Conservation (phyloP, 2,113 vertebrate species). For the Zosterops japonicus region DNA sequence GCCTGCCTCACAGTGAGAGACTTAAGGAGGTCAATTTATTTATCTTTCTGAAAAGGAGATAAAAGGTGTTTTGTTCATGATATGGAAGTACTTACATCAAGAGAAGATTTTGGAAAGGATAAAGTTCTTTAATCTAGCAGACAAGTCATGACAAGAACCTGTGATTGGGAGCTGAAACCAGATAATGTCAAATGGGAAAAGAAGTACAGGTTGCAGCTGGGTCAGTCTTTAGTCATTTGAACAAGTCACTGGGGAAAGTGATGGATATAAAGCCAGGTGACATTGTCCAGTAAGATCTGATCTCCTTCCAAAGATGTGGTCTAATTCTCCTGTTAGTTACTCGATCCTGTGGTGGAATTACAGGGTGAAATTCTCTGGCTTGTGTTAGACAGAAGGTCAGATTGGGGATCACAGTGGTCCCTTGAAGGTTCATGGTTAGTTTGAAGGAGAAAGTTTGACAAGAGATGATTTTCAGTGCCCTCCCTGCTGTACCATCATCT, state of each 20-base stretch:
- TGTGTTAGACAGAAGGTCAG: neutral
- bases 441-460: neutral
- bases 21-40: constrained; percentile 53
- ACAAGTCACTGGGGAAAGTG: neutral
- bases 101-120: constrained; percentile 48
- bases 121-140: constrained; percentile 36
- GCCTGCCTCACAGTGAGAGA: constrained; percentile 7
- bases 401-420: neutral
- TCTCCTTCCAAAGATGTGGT: neutral
- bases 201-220: neutral
- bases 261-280: neutral
- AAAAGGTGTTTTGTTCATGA: constrained; percentile 49
- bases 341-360: neutral
- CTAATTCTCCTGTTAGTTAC: constrained; percentile 4
- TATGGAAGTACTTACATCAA: constrained; percentile 42
- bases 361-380: neutral
- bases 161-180: constrained; percentile 22
- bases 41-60: constrained; percentile 51
- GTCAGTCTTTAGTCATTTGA: neutral
- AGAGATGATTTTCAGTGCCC: neutral
- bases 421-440: neutral
- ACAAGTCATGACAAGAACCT: constrained; percentile 16
- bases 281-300: neutral
- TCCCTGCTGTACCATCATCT: neutral
- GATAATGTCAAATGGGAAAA: constrained; percentile 43